Base-by-base conservation (phyloP, 2,797 vertebrate species). In the Semotilus atromaculatus region DNA sequence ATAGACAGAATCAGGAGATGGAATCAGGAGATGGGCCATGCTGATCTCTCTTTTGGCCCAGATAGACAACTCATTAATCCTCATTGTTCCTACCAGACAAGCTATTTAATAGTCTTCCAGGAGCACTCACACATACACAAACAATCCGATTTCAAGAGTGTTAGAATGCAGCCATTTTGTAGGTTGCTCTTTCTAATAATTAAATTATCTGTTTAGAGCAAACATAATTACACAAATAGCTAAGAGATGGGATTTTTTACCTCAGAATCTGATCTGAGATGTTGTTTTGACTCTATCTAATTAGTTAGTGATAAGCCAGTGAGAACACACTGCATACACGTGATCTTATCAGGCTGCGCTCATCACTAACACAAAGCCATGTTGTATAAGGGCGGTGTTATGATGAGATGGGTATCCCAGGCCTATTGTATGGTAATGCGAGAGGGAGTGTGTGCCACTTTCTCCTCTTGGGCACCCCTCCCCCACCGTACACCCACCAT, bases 401-500 rank as follows among this genome's bases (percentile, higher is more conserved):
- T 55, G 23, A 53, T 76, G 40, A 51, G 23, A 76, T 55, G 45
- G 62, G 60, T 36, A 62, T 66, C 80, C 71, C 71, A 34, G 67
- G 26, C 19, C 78, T 78, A 80, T 86, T 88, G 87, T 85, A 80
- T 91, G 86, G 45, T 87, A 88, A 81, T 88, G 77, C 40, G 77
- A 71, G 70, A 80, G 67, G 78, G 80, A 81, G 29, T 84, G 29
- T 38, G 66, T 71, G 80, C 68, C 62, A 81, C 85, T 85, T 74
- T 72, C 80, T 75, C 23, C 72, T 60, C 26, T 38, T 67, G 18
- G 38, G 36, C 40, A 64, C 80, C 70, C 80, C 45, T 78, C 84
- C 84, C 75, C 88, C 80, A 40, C 8, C 64, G 3, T 5, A 7
- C 76, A 74, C 48, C 36, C 13, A 78, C 40, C 68, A 60, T 80